A percentile compares a stretch with the other conserved stretches of the same genome.
phyloP scores from a whole-genome alignment of 2,888 invertebrate species.

The Lordiphosa fenestrarum region DNA sequence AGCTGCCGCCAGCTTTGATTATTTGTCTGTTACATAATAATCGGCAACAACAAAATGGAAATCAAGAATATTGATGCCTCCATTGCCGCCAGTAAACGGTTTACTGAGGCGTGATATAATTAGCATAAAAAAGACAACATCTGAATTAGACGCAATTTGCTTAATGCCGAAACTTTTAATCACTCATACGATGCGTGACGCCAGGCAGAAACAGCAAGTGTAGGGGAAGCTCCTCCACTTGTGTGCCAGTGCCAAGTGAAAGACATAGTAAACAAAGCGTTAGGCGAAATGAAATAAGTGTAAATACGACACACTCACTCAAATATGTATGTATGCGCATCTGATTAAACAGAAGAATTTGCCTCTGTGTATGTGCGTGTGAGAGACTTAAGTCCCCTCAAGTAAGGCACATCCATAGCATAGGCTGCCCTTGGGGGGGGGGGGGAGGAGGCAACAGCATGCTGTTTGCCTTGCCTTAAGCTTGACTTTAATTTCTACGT shows the following conservation, averaged over 20 bases:
- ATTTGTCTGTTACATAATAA: constrained; percentile 61
- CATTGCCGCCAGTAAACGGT: constrained; percentile 41
- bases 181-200: constrained; percentile 65
- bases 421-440: too few species aligned
- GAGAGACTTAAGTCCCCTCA: constrained; percentile 48
- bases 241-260: not conserved
- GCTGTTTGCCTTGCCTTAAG: constrained; percentile 52
- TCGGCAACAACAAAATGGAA: constrained; percentile 34
- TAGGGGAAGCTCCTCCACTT: constrained; percentile 15
- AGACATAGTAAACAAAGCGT: constrained; percentile 53
- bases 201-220: constrained; percentile 27
- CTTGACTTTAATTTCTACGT: constrained; percentile 67
- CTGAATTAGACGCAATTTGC: constrained; percentile 60
- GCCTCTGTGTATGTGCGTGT: constrained; percentile 28
- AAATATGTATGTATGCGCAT: constrained; percentile 70
- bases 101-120: constrained; percentile 68
- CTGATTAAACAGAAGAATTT: constrained; percentile 62
- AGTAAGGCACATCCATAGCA: constrained; percentile 4
- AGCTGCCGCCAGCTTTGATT: constrained; percentile 40
- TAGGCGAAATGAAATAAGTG: constrained; percentile 66
- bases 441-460: constrained; percentile 7
- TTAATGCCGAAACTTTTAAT: constrained; percentile 71
- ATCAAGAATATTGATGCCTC: constrained; percentile 24
- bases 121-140: constrained; percentile 46
- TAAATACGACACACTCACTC: constrained; percentile 60